These are phyloP conservation scores for Acanthosepion pharaonis DNA, from an alignment of 2,888 invertebrate genomes.

Conservation along the genomic window DNA sequence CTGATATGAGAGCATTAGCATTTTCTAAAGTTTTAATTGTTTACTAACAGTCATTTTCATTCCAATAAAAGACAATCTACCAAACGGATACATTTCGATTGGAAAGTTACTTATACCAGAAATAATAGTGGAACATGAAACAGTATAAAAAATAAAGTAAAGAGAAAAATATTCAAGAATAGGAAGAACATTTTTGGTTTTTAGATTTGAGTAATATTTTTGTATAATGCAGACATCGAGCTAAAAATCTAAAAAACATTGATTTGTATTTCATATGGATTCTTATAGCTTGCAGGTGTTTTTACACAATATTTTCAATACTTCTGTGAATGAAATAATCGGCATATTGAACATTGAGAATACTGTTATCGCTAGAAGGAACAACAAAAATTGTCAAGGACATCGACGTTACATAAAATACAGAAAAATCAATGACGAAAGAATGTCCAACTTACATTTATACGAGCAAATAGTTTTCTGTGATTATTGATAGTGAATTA, in stretches of 20 bases:
- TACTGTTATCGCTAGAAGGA: not conserved
- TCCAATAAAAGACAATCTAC: too few relatives aligned
- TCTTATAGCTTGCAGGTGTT: not conserved
- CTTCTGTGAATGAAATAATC: conserved; percentile 33
- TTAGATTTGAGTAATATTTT: not conserved
- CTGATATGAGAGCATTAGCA: too few relatives aligned
- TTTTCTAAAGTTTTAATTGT: too few relatives aligned
- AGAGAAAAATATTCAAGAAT: not conserved
- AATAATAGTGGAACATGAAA: not conserved
- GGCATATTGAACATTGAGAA: not conserved
- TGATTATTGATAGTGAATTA: not conserved
- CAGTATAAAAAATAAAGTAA: not conserved
- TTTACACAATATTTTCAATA: conserved; percentile 12
- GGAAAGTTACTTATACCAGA: not conserved
- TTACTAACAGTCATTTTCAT: too few relatives aligned
- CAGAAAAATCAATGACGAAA: not conserved
- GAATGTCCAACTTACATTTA: not conserved
- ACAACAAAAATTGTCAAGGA: conserved; percentile 1
- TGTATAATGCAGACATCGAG: not conserved
- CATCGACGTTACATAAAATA: not conserved
- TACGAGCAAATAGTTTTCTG: not conserved
- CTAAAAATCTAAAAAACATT: not conserved
- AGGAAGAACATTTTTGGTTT: not conserved
- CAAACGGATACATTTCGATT: too few relatives aligned
- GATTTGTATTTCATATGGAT: conserved; percentile 10